These are phyloP conservation scores for Diloba caeruleocephala DNA, from an alignment of 2,888 invertebrate genomes.

Conservation along the genomic window DNA sequence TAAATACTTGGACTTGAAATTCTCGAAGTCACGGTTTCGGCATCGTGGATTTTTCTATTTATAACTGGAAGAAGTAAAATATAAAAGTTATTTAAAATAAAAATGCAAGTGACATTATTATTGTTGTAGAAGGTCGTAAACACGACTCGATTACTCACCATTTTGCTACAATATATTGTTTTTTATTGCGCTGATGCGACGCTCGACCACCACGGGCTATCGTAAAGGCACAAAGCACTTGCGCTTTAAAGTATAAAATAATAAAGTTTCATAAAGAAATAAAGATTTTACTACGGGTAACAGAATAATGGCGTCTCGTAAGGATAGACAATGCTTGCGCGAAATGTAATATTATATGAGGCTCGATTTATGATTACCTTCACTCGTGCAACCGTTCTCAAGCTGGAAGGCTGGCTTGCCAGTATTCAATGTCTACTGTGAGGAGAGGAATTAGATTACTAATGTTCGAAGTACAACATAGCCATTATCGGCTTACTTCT, in stretches of 20 bases:
- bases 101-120: slow-evolving; percentile 69
- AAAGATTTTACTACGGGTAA: slow-evolving; percentile 78
- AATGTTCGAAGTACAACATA: too few relatives aligned
- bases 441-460: background rate
- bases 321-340: slow-evolving; percentile 46
- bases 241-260: slow-evolving; percentile 68
- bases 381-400: slow-evolving; percentile 27
- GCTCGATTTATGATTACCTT: slow-evolving; percentile 56
- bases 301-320: slow-evolving; percentile 63
- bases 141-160: slow-evolving; percentile 77
- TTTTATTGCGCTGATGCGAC: slow-evolving; percentile 64
- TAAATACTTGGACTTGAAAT: slow-evolving; percentile 49
- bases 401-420: slow-evolving; percentile 32
- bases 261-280: slow-evolving; percentile 78
- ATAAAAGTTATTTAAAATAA: slow-evolving; percentile 61
- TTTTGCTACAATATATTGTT: slow-evolving; percentile 72
- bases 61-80: slow-evolving; percentile 68
- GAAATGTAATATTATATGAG: slow-evolving; percentile 64
- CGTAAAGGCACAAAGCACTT: slow-evolving; percentile 69
- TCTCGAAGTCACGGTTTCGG: slow-evolving; percentile 20
- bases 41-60: slow-evolving; percentile 35
- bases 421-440: slow-evolving; percentile 2
- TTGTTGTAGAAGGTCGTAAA: slow-evolving; percentile 68
- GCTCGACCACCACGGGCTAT: slow-evolving; percentile 54
- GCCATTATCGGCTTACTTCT: too few relatives aligned